Conservation (phyloP, 2,113 vertebrate genomes). For the Perca fluviatilis region DNA sequence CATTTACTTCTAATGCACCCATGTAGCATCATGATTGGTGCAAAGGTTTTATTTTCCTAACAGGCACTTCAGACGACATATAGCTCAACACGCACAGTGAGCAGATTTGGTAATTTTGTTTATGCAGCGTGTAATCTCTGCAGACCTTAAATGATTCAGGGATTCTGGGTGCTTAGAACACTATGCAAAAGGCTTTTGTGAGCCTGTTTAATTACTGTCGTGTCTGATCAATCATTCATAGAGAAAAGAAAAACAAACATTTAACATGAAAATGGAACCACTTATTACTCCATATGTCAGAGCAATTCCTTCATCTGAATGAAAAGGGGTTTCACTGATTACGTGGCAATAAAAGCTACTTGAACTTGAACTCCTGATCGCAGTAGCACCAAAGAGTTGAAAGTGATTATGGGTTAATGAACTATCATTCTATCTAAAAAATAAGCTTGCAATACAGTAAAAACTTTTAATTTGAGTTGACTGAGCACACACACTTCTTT, state of each 20-base stretch:
- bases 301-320: background rate
- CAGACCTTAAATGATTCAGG: slow-evolving; percentile 10
- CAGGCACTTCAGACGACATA: background rate
- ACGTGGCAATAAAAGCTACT: slow-evolving; percentile 12
- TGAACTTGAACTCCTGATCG: slow-evolving; percentile 5
- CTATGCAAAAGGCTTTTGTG: background rate
- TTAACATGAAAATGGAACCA: background rate
- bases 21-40: background rate
- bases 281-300: slow-evolving; percentile 7
- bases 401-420: background rate
- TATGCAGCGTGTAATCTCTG: background rate
- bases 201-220: slow-evolving; percentile 12
- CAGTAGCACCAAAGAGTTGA: background rate
- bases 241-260: slow-evolving; percentile 35
- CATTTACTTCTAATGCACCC: background rate
- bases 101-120: slow-evolving; percentile 14
- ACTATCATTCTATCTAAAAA: background rate
- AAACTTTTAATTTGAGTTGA: background rate
- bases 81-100: background rate
- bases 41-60: slow-evolving; percentile 4
- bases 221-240: background rate
- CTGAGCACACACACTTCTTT: background rate
- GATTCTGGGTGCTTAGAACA: background rate
- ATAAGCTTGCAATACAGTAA: background rate
- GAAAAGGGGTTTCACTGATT: background rate